These are phyloP conservation scores for Tortrix viridana DNA, from an alignment of 2,888 invertebrate genomes.

Conservation along the genomic window DNA sequence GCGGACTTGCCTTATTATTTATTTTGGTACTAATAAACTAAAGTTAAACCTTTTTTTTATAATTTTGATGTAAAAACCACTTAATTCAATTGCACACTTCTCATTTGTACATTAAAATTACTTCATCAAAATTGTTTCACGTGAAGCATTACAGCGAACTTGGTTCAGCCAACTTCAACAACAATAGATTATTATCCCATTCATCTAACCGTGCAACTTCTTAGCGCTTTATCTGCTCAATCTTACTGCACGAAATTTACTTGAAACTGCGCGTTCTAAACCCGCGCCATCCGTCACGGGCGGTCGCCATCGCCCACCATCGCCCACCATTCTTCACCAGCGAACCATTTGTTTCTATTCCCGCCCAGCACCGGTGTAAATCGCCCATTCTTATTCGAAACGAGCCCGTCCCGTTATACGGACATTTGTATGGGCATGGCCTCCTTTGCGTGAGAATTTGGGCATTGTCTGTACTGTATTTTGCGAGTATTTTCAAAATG, in stretches of 20 bases:
- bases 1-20: no score
- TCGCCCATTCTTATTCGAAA: conserved; percentile 55
- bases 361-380: conserved; percentile 46
- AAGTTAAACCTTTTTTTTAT: no score
- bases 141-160: no score
- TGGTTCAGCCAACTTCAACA: no score
- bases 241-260: conserved; percentile 20
- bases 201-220: not conserved
- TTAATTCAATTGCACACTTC: no score
- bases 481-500: conserved; percentile 18
- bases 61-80: no score
- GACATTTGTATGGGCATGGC: conserved; percentile 44
- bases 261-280: conserved; percentile 36
- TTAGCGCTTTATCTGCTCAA: conserved; percentile 3
- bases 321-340: conserved; percentile 42
- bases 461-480: conserved; percentile 33
- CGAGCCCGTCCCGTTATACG: conserved; percentile 42
- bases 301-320: conserved; percentile 39
- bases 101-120: no score
- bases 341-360: conserved; percentile 54
- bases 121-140: no score
- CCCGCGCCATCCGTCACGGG: conserved; percentile 37
- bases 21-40: no score
- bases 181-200: not conserved
- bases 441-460: conserved; percentile 41